Evolutionary conservation across 2,113 vertebrate species (phyloP).

Genomic region (Ranitomeya imitator): DNA sequence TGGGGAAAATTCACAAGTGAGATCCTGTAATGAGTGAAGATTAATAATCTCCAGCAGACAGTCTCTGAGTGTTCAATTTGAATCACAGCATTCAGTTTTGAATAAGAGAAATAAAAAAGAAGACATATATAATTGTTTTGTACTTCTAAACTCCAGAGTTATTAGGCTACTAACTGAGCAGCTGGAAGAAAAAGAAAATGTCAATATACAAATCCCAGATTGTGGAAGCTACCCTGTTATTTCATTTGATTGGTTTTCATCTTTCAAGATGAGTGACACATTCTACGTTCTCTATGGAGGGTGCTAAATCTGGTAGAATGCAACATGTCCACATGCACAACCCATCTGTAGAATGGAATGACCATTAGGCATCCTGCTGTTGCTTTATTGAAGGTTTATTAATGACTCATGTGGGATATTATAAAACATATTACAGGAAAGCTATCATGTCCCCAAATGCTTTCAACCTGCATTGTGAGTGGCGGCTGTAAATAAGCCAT

Average conservation of each 20-base stretch:
- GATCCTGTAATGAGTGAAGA: conserved; percentile 61
- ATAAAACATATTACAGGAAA: background rate
- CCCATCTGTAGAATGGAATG: background rate
- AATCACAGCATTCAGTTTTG: conserved; percentile 62
- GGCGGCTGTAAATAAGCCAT: no score
- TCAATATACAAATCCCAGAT: conserved; percentile 60
- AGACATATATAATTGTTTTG: conserved; percentile 62
- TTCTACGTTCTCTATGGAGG: background rate
- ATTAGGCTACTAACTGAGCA: conserved; percentile 60
- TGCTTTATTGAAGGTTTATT: background rate
- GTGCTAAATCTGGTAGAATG: background rate
- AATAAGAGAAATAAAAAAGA: conserved; percentile 65
- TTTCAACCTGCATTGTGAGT: no score
- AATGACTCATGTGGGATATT: background rate
- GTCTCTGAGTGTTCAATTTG: conserved; percentile 57
- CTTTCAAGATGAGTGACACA: conserved; percentile 59
- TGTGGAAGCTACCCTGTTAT: conserved; percentile 63
- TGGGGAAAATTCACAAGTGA: conserved; percentile 57
- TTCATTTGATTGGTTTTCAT: conserved; percentile 60
- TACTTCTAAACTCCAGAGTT: conserved; percentile 63
- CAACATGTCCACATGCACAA: background rate
- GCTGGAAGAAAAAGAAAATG: conserved; percentile 62
- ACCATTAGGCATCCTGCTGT: background rate
- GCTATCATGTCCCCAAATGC: no score
- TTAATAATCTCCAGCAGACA: conserved; percentile 60